Percentiles rank a stretch among this genome's conserved stretches.
Evolutionary conservation across 1,140 invertebrate species (phyloP).

Genomic region (Euglossa dilemma): DNA sequence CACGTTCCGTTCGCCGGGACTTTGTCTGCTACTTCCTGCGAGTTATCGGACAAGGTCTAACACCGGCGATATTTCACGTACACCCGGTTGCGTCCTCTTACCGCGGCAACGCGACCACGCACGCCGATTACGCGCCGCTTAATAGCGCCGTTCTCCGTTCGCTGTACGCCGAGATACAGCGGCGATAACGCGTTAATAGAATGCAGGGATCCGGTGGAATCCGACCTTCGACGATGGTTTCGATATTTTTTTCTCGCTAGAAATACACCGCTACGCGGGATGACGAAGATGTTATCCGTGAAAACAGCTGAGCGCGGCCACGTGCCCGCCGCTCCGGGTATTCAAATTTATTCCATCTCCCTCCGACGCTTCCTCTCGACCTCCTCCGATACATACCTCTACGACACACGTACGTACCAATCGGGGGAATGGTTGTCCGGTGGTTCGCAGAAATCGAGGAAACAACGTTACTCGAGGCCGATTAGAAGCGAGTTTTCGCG

Average conservation of each 20-base stretch:
- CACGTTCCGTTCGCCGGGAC: not conserved
- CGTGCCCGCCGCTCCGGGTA: slow-evolving; percentile 29
- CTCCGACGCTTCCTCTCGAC: not conserved
- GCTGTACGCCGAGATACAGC: no score
- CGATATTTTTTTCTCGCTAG: not conserved
- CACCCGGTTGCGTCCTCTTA: not conserved
- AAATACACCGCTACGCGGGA: not conserved
- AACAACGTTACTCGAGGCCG: not conserved
- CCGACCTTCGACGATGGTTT: slow-evolving; percentile 31
- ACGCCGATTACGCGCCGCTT: not conserved
- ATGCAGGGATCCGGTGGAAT: slow-evolving; percentile 13
- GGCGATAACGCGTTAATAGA: slow-evolving; percentile 2
- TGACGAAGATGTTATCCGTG: slow-evolving; percentile 44
- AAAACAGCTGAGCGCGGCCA: slow-evolving; percentile 40
- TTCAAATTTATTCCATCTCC: slow-evolving; percentile 35
- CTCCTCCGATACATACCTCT: not conserved
- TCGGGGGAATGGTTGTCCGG: not conserved
- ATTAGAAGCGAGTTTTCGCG: no score
- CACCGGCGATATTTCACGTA: not conserved
- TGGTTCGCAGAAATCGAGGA: not conserved
- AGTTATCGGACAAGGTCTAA: no score
- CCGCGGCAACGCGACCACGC: not conserved
- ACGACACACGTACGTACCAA: not conserved
- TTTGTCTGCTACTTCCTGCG: not conserved
- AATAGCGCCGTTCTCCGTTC: not conserved